Percentiles rank a stretch among this genome's conserved stretches.
Evolutionary conservation across 2,113 vertebrate genomes (phyloP).

Genomic region (Entomyzon cyanotis): DNA sequence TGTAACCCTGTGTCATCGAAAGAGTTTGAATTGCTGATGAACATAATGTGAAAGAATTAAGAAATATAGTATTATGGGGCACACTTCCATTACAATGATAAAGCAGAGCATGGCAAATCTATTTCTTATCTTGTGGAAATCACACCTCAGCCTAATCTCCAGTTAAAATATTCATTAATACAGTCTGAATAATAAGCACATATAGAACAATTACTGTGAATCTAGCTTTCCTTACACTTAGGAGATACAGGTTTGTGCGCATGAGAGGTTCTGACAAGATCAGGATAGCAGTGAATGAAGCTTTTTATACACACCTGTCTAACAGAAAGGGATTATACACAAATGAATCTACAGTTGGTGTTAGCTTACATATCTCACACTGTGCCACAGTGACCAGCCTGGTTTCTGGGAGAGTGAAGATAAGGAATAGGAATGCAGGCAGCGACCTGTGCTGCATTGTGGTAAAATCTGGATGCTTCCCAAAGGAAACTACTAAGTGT

Average conservation of each 20-base stretch:
- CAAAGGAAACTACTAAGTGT: background rate
- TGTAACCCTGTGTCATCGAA: background rate
- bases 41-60: background rate
- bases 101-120: slow-evolving; percentile 9
- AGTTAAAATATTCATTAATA: slow-evolving; percentile 52
- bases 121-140: slow-evolving; percentile 40
- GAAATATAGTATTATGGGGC: background rate
- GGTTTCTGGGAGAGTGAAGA: slow-evolving; percentile 25
- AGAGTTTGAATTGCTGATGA: background rate
- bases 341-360: background rate
- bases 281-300: background rate
- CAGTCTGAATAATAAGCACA: slow-evolving; percentile 5
- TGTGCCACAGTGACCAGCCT: background rate
- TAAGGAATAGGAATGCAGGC: slow-evolving; percentile 2
- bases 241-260: background rate
- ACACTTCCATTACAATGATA: background rate
- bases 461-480: background rate
- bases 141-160: slow-evolving; percentile 24
- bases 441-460: background rate
- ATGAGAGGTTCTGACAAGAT: slow-evolving; percentile 25
- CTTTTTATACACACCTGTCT: background rate
- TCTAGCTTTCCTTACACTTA: background rate
- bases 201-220: slow-evolving; percentile 16
- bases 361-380: background rate
- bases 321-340: slow-evolving; percentile 15